Evolutionary conservation across 2,888 invertebrate species (phyloP), one percentile per base, ranked within the genome.

Genomic region (Alcis repandata): DNA sequence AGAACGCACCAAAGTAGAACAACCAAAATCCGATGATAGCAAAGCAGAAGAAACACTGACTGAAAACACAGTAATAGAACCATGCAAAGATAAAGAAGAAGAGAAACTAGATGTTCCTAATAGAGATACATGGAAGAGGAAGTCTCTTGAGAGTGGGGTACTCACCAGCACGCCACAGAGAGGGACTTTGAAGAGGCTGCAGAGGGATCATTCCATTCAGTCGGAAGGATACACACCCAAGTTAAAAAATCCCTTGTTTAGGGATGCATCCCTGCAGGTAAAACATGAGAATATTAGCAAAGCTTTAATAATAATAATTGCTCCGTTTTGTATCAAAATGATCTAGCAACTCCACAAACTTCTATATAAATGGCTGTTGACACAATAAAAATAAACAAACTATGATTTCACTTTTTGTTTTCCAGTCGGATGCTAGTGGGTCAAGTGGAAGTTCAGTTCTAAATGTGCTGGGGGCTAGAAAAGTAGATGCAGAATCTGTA

Each of bases 401-500:
- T 41, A 8, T n/a, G n/a, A 17, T 9, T 41, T 41, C 9, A 0
- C 22, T 8, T 8, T 45, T 1, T 36, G 46, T 22, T 54, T 79
- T 79, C 4, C 79, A 93, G 93, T 93, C 93, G 51, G 93, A 93
- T 84, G 92, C 85, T 36, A 93, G 93, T 80, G 93, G 93, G 33
- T 93, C 93, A n/a, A 93, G 93, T 77, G 88, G 92, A 19, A 97
- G 97, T 79, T 97, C 97, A 95, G 96, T 98, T 38, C 96, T 98
- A 82, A 97, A 97, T 83, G 94, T 98, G 54, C 89, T 98, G 76
- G 97, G 98, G 76, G 95, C 97, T 17, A 94, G 98, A 41, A 96
- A 96, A 80, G 97, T 97, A 20, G 98, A 98, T 91, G 98, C 98
- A 0, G 98, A 98, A 84, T 97, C 97, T 59, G 96, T 98, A 60